A percentile compares a stretch with the other conserved stretches of the same genome.
These are phyloP conservation scores for Pygocentrus nattereri DNA, from an alignment of 2,797 vertebrate species.

Conservation along the genomic window DNA sequence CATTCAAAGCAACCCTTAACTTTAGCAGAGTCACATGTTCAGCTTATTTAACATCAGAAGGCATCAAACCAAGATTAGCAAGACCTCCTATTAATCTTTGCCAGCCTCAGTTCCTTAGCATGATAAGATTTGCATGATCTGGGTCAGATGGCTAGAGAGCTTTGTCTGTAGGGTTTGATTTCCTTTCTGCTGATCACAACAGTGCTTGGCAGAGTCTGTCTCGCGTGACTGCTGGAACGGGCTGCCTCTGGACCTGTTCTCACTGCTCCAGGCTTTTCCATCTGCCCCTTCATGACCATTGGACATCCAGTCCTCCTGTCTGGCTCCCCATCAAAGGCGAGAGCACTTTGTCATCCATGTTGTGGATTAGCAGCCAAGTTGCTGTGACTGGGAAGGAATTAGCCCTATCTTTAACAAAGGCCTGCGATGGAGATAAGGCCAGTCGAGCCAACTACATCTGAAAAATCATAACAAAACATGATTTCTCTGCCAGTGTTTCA, in stretches of 20 bases:
- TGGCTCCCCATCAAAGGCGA: slow-evolving; percentile 41
- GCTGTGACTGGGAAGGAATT: slow-evolving; percentile 34
- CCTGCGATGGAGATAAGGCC: slow-evolving; percentile 26
- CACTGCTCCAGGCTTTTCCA: slow-evolving; percentile 23
- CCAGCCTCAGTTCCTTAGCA: not conserved
- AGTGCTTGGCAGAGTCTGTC: slow-evolving; percentile 19
- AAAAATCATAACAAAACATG: slow-evolving; percentile 19
- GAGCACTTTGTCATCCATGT: slow-evolving; percentile 26
- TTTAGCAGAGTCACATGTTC: slow-evolving; percentile 1
- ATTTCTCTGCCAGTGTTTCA: slow-evolving; percentile 39
- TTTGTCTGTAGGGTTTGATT: slow-evolving; percentile 34
- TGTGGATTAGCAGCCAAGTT: slow-evolving; percentile 25
- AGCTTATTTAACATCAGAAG: slow-evolving; percentile 1
- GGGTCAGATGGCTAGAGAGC: slow-evolving; percentile 1
- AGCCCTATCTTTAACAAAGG: slow-evolving; percentile 23
- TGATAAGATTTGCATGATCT: slow-evolving; percentile 19
- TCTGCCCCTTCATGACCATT: not conserved
- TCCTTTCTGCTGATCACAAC: slow-evolving; percentile 37
- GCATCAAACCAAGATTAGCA: not conserved
- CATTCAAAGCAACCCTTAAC: not conserved
- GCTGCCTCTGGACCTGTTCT: not conserved
- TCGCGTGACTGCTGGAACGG: slow-evolving; percentile 20
- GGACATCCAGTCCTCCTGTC: slow-evolving; percentile 14
- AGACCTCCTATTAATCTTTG: not conserved
- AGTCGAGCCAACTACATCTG: slow-evolving; percentile 22